Evolutionary conservation across 2,113 vertebrate genomes (phyloP), one percentile per base, ranked within the genome.

Genomic region (Saimiri boliviensis): DNA sequence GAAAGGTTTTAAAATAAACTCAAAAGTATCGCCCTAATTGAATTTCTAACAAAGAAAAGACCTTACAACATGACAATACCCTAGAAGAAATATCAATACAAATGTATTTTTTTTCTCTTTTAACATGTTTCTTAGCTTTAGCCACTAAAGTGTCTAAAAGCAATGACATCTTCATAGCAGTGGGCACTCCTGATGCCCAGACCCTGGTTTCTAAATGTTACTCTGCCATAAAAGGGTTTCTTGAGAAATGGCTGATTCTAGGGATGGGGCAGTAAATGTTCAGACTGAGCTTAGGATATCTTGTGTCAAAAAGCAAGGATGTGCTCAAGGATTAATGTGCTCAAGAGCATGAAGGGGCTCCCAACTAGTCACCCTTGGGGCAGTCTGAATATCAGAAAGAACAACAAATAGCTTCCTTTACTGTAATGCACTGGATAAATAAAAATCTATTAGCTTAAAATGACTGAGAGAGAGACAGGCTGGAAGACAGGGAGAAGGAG

Each of bases 41-140:
- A 93, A 14, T 93, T 86, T 63, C 20, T 87, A 85, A 73, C 8
- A 63, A 86, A 91, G 40, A 81, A 92, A 58, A 27, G 14, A 71
- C 5, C n/a, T 71, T 58, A 23, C 12, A 25, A 47, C 5, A n/a
- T 63, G 49, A 91, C 37, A 68, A 86, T 17, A 40, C 52, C 79
- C 68, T 5, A 91, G 77, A 76, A 86, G 74, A 91, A 86, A 83
- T 6, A 47, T 2, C 9, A 30, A n/a, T 2, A 11, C 8, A n/a
- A 76, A 58, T 76, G 32, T 35, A 10, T 42, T 4, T 37, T 49
- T 86, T 68, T 86, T 45, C 6, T 58, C 9, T 30, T 89, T 60
- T 17, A 88, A 52, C 42, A 8, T 20, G n/a, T 73, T 47, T 60
- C 6, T 49, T 32, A 71, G 92, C 11, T 88, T 68, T n/a, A 30